Base-by-base conservation (phyloP, 2,113 vertebrate species). In the Sinocyclocheilus anshuiensis region DNA sequence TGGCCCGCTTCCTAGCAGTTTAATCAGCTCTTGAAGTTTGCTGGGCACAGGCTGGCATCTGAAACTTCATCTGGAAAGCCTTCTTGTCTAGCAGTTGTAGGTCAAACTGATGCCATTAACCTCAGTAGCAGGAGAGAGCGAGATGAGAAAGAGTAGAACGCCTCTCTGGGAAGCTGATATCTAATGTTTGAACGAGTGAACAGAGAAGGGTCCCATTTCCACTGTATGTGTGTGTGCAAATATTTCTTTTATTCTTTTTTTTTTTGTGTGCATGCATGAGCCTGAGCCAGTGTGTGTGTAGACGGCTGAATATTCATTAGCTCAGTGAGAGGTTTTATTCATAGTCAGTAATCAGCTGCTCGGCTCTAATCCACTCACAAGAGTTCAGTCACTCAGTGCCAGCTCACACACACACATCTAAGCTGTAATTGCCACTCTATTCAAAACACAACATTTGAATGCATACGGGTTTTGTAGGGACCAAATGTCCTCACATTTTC, bases 291-390 rank as follows among this genome's bases (percentile, higher is more conserved):
- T 82, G n/a, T 86, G n/a, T 86, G 22, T 69, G 72, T 29, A 20
- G 86, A 33, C 24, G 10, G 20, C 61, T 59, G 29, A 82, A 87
- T 80, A 79, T 84, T 84, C 82, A 87, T 74, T 16, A 84, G 76
- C 76, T 84, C 55, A 55, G 26, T 75, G 42, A 45, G 57, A 24
- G 87, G 77, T 80, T 53, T 63, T 55, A 80, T 84, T 67, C n/a
- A 85, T 79, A 57, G 83, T 84, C 50, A 12, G 77, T 87, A 74
- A 81, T 81, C 87, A 74, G 57, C 65, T 84, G 82, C 45, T 84
- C 26, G 57, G 59, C 67, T 36, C 79, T 84, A 84, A 87, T 84
- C 55, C 86, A 84, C 55, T 84, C 22, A 50, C 50, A 67, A 53
- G 39, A 42, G 24, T 77, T 67, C 72, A 55, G 59, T 29, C 45